Base-by-base conservation (phyloP, 2,888 invertebrate species). In the Epiblema foenella region DNA sequence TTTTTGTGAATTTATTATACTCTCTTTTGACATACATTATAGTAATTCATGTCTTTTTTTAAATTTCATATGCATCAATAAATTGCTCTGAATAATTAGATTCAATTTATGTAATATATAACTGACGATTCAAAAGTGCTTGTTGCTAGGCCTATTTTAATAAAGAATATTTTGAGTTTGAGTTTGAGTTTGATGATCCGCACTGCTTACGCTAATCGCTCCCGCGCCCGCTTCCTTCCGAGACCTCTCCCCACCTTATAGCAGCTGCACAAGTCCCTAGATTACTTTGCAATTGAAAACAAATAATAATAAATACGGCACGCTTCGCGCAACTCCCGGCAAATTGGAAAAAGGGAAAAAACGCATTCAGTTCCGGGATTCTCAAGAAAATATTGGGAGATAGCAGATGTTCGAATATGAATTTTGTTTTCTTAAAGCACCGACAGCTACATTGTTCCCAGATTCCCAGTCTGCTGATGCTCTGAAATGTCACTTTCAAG, bases 201-300 rank as follows among this genome's bases (percentile, higher is more conserved):
- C 15, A 42, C 42, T 15, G 51, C 17, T 29, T 9, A 3, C 20
- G 37, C 37, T 39, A 29, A 60, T 42, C 70, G 65, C 65, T 70
- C 11, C 56, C 54, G 46, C 46, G 46, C n/a, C 56, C 68, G 68
- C 68, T 29, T 1, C 66, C 63, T 63, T 0, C 18, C 56, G n/a
- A n/a, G n/a, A n/a, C 68, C 68, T 65, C 68, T 72, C 74, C 80
- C 81, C 85, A 83, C 86, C 86, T 89, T 83, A 81, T 77, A 64
- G 84, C 90, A 90, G 88, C 90, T 90, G 90, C 89, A 85, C 85
- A 86, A n/a, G 86, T 83, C 86, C 86, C 82, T 85, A 90, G 91
- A 91, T 91, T 91, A 89, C 89, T 91, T 89, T 87, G 90, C 91
- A 90, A 92, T 91, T 91, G 91, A 91, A 91, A 91, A 91, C 91